A percentile compares a stretch with the other conserved stretches of the same genome.
phyloP scores from a whole-genome alignment of 1,140 invertebrate genomes.

The Euura lappo region DNA sequence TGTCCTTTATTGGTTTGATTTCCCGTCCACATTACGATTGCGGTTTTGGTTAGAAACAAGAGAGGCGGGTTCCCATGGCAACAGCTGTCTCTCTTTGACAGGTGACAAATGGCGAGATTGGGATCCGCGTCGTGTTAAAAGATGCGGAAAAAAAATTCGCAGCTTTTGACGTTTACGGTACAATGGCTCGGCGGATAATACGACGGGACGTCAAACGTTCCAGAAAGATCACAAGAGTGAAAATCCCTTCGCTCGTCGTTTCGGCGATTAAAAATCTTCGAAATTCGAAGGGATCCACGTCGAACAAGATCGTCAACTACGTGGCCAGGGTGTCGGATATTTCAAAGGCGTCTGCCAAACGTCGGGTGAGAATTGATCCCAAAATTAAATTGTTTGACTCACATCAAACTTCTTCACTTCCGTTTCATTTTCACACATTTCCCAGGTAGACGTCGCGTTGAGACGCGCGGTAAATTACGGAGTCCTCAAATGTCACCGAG shows the following conservation, averaged over 20 bases:
- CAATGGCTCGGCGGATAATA: not conserved
- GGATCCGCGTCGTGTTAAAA: not conserved
- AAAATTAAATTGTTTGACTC: too few species aligned
- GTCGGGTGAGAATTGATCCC: not conserved
- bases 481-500: constrained; percentile 29
- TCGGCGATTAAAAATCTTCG: constrained; percentile 32
- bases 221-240: not conserved
- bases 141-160: not conserved
- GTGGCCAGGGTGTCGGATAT: constrained; percentile 17
- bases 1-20: too few species aligned
- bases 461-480: constrained; percentile 37
- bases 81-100: not conserved
- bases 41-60: not conserved
- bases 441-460: constrained; percentile 31
- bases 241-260: constrained; percentile 12
- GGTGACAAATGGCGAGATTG: not conserved
- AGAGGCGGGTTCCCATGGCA: not conserved
- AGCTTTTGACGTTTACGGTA: not conserved
- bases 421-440: too few species aligned
- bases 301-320: constrained; percentile 35
- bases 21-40: too few species aligned
- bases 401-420: too few species aligned
- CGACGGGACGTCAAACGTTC: not conserved
- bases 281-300: constrained; percentile 28
- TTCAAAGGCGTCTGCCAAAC: not conserved